Conservation (phyloP, 2,113 vertebrate species). For the Beaufortia kweichowensis region DNA sequence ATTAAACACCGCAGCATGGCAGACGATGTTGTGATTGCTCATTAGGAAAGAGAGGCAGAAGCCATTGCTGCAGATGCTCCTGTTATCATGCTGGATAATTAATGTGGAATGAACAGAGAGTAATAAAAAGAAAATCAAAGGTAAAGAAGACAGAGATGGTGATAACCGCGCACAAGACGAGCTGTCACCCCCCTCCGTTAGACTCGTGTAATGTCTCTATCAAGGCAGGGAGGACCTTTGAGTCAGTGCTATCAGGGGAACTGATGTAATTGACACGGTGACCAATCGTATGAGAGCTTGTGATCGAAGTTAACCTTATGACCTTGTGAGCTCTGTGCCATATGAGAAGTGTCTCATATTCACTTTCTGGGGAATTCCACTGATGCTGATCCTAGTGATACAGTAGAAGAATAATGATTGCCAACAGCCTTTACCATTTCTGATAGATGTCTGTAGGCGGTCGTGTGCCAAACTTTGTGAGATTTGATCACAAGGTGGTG, state of each 20-base stretch:
- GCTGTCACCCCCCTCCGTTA: constrained; percentile 21
- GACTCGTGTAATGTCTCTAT: constrained; percentile 42
- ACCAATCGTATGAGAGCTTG: constrained; percentile 12
- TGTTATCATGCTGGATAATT: constrained; percentile 61
- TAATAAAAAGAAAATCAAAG: constrained; percentile 37
- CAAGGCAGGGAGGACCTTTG: constrained; percentile 53
- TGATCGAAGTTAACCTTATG: constrained; percentile 10
- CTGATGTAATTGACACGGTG: constrained; percentile 52
- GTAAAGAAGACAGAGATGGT: background rate
- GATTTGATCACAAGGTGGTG: too few relatives aligned
- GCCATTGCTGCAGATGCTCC: constrained; percentile 55
- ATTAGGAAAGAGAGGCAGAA: constrained; percentile 57
- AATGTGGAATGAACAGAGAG: constrained; percentile 42
- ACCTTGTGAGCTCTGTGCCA: background rate
- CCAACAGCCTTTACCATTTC: too few relatives aligned
- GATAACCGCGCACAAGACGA: background rate
- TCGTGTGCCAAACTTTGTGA: too few relatives aligned
- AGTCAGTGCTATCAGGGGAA: constrained; percentile 45
- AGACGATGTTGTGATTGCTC: constrained; percentile 65
- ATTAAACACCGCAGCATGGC: constrained; percentile 58
- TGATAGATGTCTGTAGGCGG: too few relatives aligned
- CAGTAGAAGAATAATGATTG: background rate
- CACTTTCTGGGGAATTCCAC: background rate
- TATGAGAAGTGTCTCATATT: background rate
- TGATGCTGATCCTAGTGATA: background rate